Conservation (phyloP, 2,888 invertebrate genomes). For the Acleris holmiana region DNA sequence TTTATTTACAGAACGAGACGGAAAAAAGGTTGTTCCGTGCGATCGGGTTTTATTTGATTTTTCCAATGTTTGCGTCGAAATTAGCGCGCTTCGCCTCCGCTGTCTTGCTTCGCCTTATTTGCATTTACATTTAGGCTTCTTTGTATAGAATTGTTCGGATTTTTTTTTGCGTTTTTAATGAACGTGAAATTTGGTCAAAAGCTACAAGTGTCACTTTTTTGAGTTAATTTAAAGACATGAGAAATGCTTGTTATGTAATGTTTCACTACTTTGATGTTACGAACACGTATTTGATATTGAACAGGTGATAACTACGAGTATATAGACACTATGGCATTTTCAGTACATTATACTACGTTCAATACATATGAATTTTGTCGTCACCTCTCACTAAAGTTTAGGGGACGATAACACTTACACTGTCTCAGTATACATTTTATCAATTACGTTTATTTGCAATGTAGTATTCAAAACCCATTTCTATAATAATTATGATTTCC, state of each 20-base stretch:
- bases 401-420: too few relatives aligned
- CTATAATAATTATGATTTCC: constrained; percentile 1
- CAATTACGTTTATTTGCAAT: too few relatives aligned
- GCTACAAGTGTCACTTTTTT: too few relatives aligned
- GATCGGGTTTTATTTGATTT: constrained; percentile 84
- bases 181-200: neutral
- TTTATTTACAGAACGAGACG: constrained; percentile 74
- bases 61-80: constrained; percentile 78
- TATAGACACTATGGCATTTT: too few relatives aligned
- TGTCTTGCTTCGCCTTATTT: constrained; percentile 48
- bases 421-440: too few relatives aligned
- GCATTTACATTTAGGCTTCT: constrained; percentile 41
- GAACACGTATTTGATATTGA: too few relatives aligned
- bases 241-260: too few relatives aligned
- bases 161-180: neutral
- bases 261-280: too few relatives aligned
- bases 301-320: too few relatives aligned
- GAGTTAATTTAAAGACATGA: too few relatives aligned
- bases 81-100: constrained; percentile 64
- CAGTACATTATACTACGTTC: neutral
- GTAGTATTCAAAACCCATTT: neutral
- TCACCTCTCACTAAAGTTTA: too few relatives aligned
- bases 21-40: constrained; percentile 82
- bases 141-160: constrained; percentile 11
- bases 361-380: neutral